phyloP scores from a whole-genome alignment of 2,888 invertebrate species.

The Melangyna quadrimaculata region DNA sequence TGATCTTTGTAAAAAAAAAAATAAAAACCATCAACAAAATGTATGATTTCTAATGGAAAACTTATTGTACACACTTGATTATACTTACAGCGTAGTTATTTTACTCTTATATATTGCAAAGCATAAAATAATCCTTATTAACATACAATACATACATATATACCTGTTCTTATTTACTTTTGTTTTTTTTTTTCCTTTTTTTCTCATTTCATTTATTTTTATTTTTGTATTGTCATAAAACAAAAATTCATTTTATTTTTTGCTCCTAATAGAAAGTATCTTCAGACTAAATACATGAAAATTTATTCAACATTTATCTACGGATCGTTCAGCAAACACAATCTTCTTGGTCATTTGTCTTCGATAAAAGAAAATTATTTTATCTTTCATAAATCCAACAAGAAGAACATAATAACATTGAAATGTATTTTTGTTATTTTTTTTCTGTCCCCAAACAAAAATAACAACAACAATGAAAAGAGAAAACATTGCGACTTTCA shows the following conservation, averaged over 20 bases:
- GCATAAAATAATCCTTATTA: too few relatives aligned
- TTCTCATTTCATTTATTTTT: neutral
- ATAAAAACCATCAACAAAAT: neutral
- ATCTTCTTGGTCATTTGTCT: slow-evolving; percentile 61
- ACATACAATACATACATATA: too few relatives aligned
- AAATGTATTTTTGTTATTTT: neutral
- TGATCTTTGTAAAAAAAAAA: too few relatives aligned
- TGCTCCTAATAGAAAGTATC: neutral
- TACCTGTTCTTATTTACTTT: neutral
- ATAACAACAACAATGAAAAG: neutral
- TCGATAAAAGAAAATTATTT: slow-evolving; percentile 47
- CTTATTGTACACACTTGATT: too few relatives aligned
- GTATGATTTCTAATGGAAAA: neutral
- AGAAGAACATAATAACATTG: slow-evolving; percentile 9
- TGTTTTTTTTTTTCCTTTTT: neutral
- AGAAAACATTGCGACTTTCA: neutral
- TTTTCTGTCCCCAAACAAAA: neutral
- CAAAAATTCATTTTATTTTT: slow-evolving; percentile 1
- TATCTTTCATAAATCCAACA: slow-evolving; percentile 7
- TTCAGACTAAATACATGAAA: slow-evolving; percentile 23
- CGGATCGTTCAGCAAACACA: slow-evolving; percentile 18
- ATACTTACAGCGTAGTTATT: too few relatives aligned
- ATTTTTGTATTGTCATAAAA: neutral
- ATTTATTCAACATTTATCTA: slow-evolving; percentile 39
- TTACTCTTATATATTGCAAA: too few relatives aligned